Percentiles rank a stretch among this genome's conserved stretches.
These are phyloP conservation scores for Indri indri DNA, from an alignment of 2,113 vertebrate species.

Conservation along the genomic window DNA sequence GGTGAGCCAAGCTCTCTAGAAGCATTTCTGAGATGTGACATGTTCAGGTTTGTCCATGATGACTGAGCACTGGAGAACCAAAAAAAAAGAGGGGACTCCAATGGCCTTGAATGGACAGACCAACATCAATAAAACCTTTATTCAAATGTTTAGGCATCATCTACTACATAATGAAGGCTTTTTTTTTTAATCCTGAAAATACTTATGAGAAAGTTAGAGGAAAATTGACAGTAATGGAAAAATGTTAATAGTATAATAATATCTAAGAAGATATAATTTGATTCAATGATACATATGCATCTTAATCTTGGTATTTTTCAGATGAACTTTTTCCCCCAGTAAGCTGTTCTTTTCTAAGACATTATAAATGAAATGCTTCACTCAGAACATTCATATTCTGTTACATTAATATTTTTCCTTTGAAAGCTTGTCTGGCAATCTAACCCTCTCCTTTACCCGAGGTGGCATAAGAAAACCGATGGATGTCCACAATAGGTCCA, in stretches of 20 bases:
- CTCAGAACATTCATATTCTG: constrained; percentile 13
- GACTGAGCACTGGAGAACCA: neutral
- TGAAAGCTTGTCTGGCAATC: neutral
- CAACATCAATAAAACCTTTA: neutral
- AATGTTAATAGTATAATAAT: constrained; percentile 72
- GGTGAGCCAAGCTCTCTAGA: neutral
- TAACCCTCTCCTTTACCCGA: neutral
- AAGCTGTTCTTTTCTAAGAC: constrained; percentile 58
- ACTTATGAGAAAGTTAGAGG: constrained; percentile 47
- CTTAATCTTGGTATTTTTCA: constrained; percentile 70
- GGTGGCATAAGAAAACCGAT: neutral
- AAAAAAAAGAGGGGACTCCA: neutral
- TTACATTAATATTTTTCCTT: neutral
- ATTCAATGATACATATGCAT: constrained; percentile 62
- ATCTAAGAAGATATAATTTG: constrained; percentile 67
- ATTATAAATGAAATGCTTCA: constrained; percentile 54
- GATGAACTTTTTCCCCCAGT: constrained; percentile 71
- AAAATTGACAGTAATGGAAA: constrained; percentile 73
- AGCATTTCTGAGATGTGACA: neutral
- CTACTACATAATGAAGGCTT: neutral
- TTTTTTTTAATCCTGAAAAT: constrained; percentile 48
- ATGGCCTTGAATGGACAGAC: neutral
- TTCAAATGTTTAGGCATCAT: neutral
- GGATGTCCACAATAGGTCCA: neutral
- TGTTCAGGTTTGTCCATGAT: neutral